Evolutionary conservation across 2,888 invertebrate genomes (phyloP).

Genomic region (Tiliacea citrago): DNA sequence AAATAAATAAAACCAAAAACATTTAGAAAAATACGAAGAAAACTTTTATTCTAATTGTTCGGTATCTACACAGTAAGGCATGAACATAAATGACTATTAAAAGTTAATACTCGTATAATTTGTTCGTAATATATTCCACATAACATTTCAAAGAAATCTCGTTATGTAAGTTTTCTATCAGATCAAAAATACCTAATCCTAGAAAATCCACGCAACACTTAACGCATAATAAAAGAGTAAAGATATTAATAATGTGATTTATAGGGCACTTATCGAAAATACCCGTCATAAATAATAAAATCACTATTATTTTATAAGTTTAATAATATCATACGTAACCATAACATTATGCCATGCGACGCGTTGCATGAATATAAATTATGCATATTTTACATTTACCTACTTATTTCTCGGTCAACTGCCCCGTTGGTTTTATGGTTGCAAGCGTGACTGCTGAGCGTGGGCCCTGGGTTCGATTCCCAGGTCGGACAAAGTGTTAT

Average conservation of each 20-base stretch:
- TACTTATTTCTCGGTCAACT: background rate
- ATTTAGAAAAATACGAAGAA: background rate
- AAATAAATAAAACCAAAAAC: too few species aligned
- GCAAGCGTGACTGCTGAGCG: too few species aligned
- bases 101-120: constrained; percentile 17
- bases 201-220: constrained; percentile 18
- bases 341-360: background rate
- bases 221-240: background rate
- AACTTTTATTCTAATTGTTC: constrained; percentile 6
- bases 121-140: background rate
- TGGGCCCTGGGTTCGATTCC: background rate
- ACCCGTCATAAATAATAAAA: constrained; percentile 13
- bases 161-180: background rate
- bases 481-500: background rate
- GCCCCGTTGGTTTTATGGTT: background rate
- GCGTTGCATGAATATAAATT: background rate
- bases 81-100: constrained; percentile 1
- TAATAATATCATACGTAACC: background rate
- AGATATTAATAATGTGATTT: constrained; percentile 17
- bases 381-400: background rate
- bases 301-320: background rate
- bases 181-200: constrained; percentile 11
- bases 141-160: background rate
- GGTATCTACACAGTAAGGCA: background rate
- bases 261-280: constrained; percentile 5